These are phyloP conservation scores for Epirrita christyi DNA, from an alignment of 2,888 invertebrate genomes.

Conservation along the genomic window DNA sequence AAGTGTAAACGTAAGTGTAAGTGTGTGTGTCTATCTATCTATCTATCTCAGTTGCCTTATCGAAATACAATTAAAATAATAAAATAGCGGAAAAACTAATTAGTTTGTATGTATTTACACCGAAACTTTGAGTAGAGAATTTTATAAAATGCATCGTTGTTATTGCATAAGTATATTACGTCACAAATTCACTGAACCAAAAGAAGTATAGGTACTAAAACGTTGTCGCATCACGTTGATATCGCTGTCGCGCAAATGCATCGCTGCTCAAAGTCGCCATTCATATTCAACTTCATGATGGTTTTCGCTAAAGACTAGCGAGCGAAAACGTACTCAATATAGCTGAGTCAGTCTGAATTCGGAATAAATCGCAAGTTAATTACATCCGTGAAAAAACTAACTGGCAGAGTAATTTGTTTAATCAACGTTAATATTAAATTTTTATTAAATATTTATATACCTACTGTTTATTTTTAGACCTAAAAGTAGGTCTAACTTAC, in stretches of 20 bases:
- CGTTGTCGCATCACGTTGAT: too few species aligned
- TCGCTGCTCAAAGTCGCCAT: not conserved
- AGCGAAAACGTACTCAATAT: constrained; percentile 43
- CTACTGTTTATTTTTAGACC: too few species aligned
- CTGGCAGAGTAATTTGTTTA: constrained; percentile 4
- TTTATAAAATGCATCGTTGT: too few species aligned
- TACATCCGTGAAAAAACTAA: constrained; percentile 43
- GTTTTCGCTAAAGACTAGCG: constrained; percentile 31
- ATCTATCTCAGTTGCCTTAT: too few species aligned
- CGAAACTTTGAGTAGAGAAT: too few species aligned
- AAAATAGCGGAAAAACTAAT: too few species aligned
- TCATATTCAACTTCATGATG: not conserved
- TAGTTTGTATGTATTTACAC: too few species aligned
- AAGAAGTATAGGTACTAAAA: too few species aligned
- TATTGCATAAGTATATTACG: not conserved
- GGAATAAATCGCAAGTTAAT: constrained; percentile 58
- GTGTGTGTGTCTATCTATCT: too few species aligned
- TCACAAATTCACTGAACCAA: not conserved
- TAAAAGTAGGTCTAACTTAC: too few species aligned
- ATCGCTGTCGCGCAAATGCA: not conserved
- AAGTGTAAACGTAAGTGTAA: too few species aligned
- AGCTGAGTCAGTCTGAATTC: constrained; percentile 48
- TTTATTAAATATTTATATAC: not conserved
- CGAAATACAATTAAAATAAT: too few species aligned
- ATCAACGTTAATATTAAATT: not conserved